Conservation (phyloP, 2,113 vertebrate species). For the Rhabdornis inornatus region DNA sequence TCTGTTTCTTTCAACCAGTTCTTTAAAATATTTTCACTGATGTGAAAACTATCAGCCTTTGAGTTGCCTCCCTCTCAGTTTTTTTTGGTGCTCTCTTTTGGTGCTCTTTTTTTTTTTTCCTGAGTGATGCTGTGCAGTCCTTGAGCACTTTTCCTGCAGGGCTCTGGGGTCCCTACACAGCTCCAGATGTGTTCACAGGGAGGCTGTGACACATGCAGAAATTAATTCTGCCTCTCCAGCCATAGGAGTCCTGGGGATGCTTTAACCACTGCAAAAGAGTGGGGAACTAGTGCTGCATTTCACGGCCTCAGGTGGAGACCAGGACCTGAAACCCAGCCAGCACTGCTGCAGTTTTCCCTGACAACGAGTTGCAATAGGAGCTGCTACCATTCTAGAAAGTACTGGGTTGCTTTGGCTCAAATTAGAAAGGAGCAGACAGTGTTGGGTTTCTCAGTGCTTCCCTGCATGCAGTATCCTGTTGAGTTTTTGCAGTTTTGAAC, state of each 20-base stretch:
- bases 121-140: background rate
- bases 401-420: background rate
- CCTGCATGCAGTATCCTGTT: background rate
- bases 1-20: background rate
- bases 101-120: background rate
- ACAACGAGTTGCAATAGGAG: background rate
- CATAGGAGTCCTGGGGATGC: fast-evolving
- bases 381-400: background rate
- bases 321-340: background rate
- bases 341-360: background rate
- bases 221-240: background rate
- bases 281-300: background rate
- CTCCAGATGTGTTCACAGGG: background rate
- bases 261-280: background rate
- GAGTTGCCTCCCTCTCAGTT: background rate
- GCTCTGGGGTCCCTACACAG: background rate
- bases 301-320: background rate
- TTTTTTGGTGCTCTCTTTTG: background rate
- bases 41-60: background rate
- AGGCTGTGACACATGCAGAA: background rate
- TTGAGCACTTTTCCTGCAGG: background rate
- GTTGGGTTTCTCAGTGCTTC: background rate
- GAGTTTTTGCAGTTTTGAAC: background rate
- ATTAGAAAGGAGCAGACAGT: background rate
- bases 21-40: background rate